A percentile compares a stretch with the other conserved stretches of the same genome.
Conservation (phyloP, 2,888 invertebrate genomes). For the Cerastis rubricosa region DNA sequence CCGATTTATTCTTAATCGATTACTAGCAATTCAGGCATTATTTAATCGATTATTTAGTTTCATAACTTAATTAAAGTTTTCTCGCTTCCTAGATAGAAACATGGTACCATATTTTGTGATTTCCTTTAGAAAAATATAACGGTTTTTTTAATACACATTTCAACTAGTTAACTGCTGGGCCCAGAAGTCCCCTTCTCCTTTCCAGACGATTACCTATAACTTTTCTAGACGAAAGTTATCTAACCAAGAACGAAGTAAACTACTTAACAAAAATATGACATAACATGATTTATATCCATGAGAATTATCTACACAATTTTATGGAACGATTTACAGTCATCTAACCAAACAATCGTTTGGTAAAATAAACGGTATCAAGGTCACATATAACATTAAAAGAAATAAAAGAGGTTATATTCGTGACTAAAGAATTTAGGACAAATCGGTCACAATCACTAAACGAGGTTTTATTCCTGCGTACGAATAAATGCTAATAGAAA, state of each 20-base stretch:
- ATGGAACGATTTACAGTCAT: conserved; percentile 60
- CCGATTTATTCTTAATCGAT: too few relatives aligned
- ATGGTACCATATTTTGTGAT: too few relatives aligned
- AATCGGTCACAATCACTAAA: conserved; percentile 75
- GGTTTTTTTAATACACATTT: too few relatives aligned
- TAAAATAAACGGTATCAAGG: conserved; percentile 74
- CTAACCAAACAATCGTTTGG: conserved; percentile 53
- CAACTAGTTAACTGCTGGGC: too few relatives aligned
- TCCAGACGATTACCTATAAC: background rate
- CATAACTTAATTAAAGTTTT: too few relatives aligned
- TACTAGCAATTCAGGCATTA: too few relatives aligned
- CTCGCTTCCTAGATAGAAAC: too few relatives aligned
- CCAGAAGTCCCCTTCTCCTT: background rate
- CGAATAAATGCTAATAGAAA: conserved; percentile 79
- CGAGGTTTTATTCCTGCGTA: conserved; percentile 75
- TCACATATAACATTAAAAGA: conserved; percentile 75
- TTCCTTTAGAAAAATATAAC: too few relatives aligned
- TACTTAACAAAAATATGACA: conserved; percentile 38
- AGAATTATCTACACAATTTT: conserved; percentile 58
- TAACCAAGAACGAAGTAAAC: conserved; percentile 31
- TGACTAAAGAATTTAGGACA: conserved; percentile 80
- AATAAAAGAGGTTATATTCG: conserved; percentile 76
- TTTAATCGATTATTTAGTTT: too few relatives aligned
- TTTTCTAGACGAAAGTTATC: conserved; percentile 5
- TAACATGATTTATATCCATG: conserved; percentile 57